Base-by-base conservation (phyloP, 2,113 vertebrate genomes). In the Nicator chloris region DNA sequence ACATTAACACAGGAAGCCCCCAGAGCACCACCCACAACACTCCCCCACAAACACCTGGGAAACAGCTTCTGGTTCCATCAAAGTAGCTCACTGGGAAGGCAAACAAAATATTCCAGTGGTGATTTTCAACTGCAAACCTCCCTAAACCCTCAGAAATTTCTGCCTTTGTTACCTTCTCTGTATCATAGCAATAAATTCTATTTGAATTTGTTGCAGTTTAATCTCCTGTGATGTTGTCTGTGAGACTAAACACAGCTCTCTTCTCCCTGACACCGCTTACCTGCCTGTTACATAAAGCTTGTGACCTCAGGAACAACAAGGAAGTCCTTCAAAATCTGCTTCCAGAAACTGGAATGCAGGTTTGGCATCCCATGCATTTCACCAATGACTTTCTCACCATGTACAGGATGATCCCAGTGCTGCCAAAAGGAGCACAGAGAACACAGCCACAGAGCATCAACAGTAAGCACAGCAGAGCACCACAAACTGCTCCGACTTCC, bases 41-140 rank as follows among this genome's bases (percentile, higher is more conserved):
- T 61, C 4, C 27, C 22, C 6, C 5, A 5, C 0, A 0, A 30
- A 17, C 28, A 66, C 22, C 19, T 1, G 33, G 19, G 23, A 53
- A 51, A 12, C 7, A 20, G 28, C 31, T 61, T 16, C 37, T 59
- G 13, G 2, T 50, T 73, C 60, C 30, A 15, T 10, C 26, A 15
- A 45, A 42, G 42, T 6, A 27, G 9, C 3, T 20, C 18, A 11
- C 11, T 28, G 44, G 49, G 33, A 77, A 64, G n/a, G 21, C 40
- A 76, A 23, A 9, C 10, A 83, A 50, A 79, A 68, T 0, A 28
- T 26, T 11, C 5, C 47, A 35, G 11, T 15, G 23, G 21, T 3
- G 1, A 76, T 71, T 82, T 69, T 51, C 24, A 37, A 13, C 14
- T 24, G 28, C n/a, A 72, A 60, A 39, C 26, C 15, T 37, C 37